A percentile compares a stretch with the other conserved stretches of the same genome.
These are phyloP conservation scores for Calyptommatus sinebrachiatus DNA, from an alignment of 2,113 vertebrate species.

Conservation along the genomic window DNA sequence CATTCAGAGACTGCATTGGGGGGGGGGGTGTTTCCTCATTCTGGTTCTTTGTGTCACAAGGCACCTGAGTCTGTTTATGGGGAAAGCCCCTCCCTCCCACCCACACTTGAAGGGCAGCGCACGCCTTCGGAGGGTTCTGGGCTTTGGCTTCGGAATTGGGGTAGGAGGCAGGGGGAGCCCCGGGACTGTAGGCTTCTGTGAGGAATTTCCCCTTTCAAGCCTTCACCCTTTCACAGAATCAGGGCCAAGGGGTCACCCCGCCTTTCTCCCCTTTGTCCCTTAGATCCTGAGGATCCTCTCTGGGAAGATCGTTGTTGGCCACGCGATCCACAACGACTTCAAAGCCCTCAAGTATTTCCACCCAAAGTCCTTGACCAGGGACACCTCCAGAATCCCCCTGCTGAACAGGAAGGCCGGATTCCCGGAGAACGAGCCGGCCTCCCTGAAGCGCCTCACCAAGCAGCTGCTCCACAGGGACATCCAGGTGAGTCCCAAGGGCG, in stretches of 20 bases:
- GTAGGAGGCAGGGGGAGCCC: too few species aligned
- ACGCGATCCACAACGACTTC: conserved; percentile 89
- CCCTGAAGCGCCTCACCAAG: conserved; percentile 86
- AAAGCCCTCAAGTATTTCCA: conserved; percentile 84
- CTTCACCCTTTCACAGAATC: too few species aligned
- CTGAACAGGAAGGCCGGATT: conserved; percentile 83
- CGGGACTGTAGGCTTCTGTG: background rate
- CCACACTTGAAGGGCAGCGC: too few species aligned
- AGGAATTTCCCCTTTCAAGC: background rate
- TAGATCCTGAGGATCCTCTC: conserved; percentile 86
- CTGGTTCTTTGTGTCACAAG: too few species aligned
- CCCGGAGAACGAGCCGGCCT: conserved; percentile 60
- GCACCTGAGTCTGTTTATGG: too few species aligned
- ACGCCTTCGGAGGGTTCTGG: too few species aligned
- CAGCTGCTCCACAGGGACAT: conserved; percentile 85
- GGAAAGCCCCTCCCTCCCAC: background rate
- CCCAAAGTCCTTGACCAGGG: conserved; percentile 77
- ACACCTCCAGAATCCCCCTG: conserved; percentile 82
- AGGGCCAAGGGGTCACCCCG: too few species aligned
- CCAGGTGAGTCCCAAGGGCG: conserved; percentile 74
- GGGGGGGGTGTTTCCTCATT: too few species aligned
- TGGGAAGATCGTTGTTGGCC: conserved; percentile 87
- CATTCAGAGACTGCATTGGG: too few species aligned
- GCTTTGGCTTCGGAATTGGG: background rate
- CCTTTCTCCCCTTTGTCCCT: rapidly evolving